These are phyloP conservation scores for Zoanthus sociatus DNA, from an alignment of 92 coral and sea anemone species.

Conservation along the genomic window DNA sequence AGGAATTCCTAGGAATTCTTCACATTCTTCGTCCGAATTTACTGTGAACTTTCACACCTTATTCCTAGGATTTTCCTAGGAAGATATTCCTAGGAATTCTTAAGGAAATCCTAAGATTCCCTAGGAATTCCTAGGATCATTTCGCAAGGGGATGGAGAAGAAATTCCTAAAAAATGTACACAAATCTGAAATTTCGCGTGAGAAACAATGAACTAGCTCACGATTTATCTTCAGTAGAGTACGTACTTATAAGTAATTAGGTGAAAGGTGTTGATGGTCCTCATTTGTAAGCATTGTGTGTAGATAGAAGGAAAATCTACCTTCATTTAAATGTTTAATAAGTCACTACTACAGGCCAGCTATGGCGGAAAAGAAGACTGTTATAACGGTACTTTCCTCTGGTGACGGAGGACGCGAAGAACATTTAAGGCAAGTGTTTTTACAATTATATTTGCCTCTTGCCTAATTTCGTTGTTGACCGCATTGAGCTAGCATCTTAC, in stretches of 20 bases:
- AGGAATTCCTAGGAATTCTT: no score
- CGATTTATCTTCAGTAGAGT: neutral
- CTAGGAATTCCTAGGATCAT: no score
- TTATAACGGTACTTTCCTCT: neutral
- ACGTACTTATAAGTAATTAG: neutral
- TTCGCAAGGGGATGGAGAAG: neutral
- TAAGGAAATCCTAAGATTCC: no score
- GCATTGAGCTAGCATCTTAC: neutral
- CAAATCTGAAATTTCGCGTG: neutral
- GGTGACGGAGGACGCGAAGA: constrained; percentile 1
- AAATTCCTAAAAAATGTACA: neutral
- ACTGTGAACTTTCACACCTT: no score
- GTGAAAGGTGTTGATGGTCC: neutral
- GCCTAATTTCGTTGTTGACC: neutral
- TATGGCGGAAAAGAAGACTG: neutral
- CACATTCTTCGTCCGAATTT: no score
- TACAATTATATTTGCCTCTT: neutral
- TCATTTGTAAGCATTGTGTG: neutral
- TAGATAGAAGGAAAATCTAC: neutral
- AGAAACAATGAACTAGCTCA: neutral
- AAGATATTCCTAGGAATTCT: no score
- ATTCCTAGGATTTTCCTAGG: no score
- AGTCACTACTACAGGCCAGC: neutral
- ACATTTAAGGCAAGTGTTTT: neutral
- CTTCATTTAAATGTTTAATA: neutral